These are phyloP conservation scores for Eristalis arbustorum DNA, from an alignment of 2,888 invertebrate genomes.

Conservation along the genomic window DNA sequence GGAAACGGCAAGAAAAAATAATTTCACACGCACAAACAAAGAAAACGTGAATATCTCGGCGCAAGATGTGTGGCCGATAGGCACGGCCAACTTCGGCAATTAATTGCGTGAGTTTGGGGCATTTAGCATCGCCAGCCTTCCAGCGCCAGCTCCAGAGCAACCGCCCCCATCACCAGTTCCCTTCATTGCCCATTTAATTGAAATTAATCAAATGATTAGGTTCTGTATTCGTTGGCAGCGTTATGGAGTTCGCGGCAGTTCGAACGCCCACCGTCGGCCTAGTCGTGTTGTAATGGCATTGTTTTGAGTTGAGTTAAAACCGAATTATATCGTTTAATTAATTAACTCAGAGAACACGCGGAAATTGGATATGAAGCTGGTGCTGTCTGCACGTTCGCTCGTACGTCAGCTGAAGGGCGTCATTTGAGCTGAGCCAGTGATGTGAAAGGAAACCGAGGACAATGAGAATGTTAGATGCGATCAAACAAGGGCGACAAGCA, in stretches of 20 bases:
- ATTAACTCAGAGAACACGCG: constrained; percentile 33
- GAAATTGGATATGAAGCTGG: not conserved
- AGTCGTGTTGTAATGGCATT: constrained; percentile 37
- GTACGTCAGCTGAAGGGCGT: not conserved
- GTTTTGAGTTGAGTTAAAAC: constrained; percentile 56
- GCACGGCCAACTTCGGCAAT: not conserved
- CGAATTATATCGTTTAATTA: constrained; percentile 56
- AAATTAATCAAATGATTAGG: constrained; percentile 64
- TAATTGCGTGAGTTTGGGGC: constrained; percentile 53
- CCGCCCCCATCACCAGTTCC: too few species aligned
- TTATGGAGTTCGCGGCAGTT: constrained; percentile 33
- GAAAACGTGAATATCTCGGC: not conserved
- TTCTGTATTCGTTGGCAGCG: constrained; percentile 32
- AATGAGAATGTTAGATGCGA: not conserved
- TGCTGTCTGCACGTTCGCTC: not conserved
- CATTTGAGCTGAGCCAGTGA: not conserved
- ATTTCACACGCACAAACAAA: constrained; percentile 25
- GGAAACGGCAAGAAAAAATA: not conserved
- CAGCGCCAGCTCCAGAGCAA: too few species aligned
- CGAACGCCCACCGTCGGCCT: not conserved
- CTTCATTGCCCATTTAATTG: constrained; percentile 31
- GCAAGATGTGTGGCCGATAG: not conserved
- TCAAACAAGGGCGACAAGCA: not conserved
- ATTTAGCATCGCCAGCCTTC: constrained; percentile 6
- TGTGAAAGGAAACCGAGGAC: not conserved